Evolutionary conservation across 2,113 vertebrate species (phyloP).

Genomic region (Cavia aperea): DNA sequence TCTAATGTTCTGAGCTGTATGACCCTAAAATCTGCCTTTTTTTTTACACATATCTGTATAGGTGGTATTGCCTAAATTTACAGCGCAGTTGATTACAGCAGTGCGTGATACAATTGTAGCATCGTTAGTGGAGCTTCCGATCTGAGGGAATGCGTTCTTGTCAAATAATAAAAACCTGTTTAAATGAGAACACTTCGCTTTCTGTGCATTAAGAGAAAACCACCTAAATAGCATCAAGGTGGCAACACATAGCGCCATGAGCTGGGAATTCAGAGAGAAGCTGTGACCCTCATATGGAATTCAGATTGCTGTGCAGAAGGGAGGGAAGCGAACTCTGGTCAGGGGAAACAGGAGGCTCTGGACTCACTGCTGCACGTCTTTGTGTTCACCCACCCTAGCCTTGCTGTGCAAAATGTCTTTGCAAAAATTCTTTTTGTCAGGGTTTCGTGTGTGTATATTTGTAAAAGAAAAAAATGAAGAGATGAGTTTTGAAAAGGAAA

Average conservation of each 20-base stretch:
- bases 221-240: conserved; percentile 66
- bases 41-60: not conserved
- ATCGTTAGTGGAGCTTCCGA: conserved; percentile 6
- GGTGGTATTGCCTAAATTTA: conserved; percentile 2
- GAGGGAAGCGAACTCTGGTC: not conserved
- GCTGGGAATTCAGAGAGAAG: conserved; percentile 44
- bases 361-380: conserved; percentile 1
- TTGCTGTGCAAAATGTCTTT: conserved; percentile 10
- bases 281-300: conserved; percentile 48
- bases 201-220: conserved; percentile 49
- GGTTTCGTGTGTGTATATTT: not conserved
- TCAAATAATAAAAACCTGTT: conserved; percentile 52
- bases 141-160: conserved; percentile 42
- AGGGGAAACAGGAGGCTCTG: not conserved
- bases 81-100: conserved; percentile 18
- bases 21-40: conserved; percentile 40
- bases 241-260: conserved; percentile 36
- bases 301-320: not conserved
- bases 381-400: not conserved
- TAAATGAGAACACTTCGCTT: conserved; percentile 52
- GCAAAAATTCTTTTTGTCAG: conserved; percentile 25
- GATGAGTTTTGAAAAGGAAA: conserved; percentile 38
- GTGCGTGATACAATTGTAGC: not conserved
- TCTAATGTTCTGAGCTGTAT: conserved; percentile 40
- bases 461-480: conserved; percentile 3